Evolutionary conservation across 2,888 invertebrate species (phyloP).

Genomic region (Sphaerophoria rueppellii): DNA sequence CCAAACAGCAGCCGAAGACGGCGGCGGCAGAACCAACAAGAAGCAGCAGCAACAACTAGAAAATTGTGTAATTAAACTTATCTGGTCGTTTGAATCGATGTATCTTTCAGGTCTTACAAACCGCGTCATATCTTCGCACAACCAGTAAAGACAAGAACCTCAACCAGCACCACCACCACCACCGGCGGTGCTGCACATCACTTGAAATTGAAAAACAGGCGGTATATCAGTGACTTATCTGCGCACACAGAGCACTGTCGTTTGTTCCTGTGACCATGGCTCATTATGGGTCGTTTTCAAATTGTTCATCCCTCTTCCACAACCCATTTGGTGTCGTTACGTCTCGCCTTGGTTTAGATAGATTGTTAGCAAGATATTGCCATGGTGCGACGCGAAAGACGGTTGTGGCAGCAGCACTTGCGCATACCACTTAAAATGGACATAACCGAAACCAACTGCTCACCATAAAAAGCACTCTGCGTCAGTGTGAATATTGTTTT

Average conservation of each 20-base stretch:
- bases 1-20: slow-evolving; percentile 14
- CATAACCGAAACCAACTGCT: slow-evolving; percentile 71
- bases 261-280: slow-evolving; percentile 69
- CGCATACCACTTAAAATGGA: slow-evolving; percentile 73
- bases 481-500: slow-evolving; percentile 61
- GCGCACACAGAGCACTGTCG: slow-evolving; percentile 62
- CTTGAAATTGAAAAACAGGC: slow-evolving; percentile 32
- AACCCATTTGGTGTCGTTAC: not conserved
- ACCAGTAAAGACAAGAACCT: slow-evolving; percentile 67
- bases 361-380: slow-evolving; percentile 53
- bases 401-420: slow-evolving; percentile 61
- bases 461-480: slow-evolving; percentile 69
- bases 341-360: slow-evolving; percentile 28
- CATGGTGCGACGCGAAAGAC: slow-evolving; percentile 5
- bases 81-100: slow-evolving; percentile 69
- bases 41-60: slow-evolving; percentile 59
- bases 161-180: not conserved
- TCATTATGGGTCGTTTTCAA: slow-evolving; percentile 70
- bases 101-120: slow-evolving; percentile 72
- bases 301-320: slow-evolving; percentile 23
- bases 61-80: slow-evolving; percentile 73
- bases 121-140: slow-evolving; percentile 68
- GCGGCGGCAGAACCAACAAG: slow-evolving; percentile 37
- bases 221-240: slow-evolving; percentile 73
- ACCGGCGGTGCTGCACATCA: slow-evolving; percentile 48